These are phyloP conservation scores for Diceros bicornis DNA, from an alignment of 2,797 vertebrate genomes.

Conservation along the genomic window DNA sequence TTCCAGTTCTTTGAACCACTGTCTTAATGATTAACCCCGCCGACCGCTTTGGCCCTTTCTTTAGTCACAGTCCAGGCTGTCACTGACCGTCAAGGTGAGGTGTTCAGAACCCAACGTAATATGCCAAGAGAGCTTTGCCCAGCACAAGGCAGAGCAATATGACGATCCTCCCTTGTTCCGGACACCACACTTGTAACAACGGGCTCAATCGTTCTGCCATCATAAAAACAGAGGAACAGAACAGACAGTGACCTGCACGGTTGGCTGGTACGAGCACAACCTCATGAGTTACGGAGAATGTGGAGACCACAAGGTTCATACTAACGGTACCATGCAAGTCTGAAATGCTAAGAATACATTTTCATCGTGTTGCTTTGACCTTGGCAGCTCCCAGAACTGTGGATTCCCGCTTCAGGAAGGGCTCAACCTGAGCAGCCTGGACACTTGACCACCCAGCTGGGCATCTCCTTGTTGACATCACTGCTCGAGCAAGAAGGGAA, in stretches of 20 bases:
- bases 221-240: neutral
- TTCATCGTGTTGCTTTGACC: neutral
- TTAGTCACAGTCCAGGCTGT: neutral
- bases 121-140: neutral
- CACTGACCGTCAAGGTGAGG: neutral
- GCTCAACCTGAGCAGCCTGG: conserved; percentile 12
- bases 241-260: neutral
- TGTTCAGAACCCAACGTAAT: neutral
- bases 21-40: neutral
- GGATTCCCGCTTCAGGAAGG: neutral
- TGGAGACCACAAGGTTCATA: neutral
- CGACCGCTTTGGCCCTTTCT: conserved; percentile 15
- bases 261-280: neutral
- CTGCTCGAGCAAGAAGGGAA: neutral
- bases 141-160: neutral
- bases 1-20: conserved; percentile 4
- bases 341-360: neutral
- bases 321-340: neutral
- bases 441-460: neutral
- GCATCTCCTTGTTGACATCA: conserved; percentile 25
- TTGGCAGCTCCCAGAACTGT: neutral
- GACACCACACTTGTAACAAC: neutral
- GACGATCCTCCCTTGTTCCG: neutral
- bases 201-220: neutral
- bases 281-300: neutral